Evolutionary conservation across 2,888 invertebrate species (phyloP), one percentile per base, ranked within the genome.

Genomic region (Ichneumoninae sp.): DNA sequence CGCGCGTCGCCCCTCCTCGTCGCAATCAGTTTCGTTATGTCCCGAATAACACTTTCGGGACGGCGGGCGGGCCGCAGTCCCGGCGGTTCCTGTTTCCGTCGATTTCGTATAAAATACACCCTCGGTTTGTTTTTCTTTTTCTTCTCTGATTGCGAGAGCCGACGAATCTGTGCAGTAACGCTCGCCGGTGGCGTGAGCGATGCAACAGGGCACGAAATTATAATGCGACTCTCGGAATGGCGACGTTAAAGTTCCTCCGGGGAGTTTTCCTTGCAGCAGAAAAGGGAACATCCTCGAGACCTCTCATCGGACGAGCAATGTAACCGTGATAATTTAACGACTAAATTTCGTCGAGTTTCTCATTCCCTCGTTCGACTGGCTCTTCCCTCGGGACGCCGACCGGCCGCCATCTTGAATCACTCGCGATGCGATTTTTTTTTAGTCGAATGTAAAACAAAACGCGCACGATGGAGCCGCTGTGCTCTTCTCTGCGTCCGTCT

Each of bases 11-110:
- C 1, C 33, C 33, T 33, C 63, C 33, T 50, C 65, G 65, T 50
- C 66, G 65, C 75, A 75, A 75, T 75, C 75, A 65, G 75, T 75
- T 66, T 65, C 66, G 75, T 75, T 75, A 40, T 66, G 50, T 50
- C 33, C 19, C 65, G 47, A 36, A 19, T 52, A 47, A 52, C 33
- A 10, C 65, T 63, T 47, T 50, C 36, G 30, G 86, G 85, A 88
- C 83, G 69, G 8, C 47, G 10, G 36, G 30, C 47, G 47, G 13
- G 50, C 52, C 19, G 30, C 50, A 60, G 52, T 3, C 26, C 47
- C 71, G 50, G 68, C 60, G 66, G 78, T 50, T 8, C 7, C 79
- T 54, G 19, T 30, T 40, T 81, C 47, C n/a, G 40, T 40, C 69
- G 33, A 47, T 69, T 66, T 30, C 57, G 40, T 8, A 75, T 66